Conservation (phyloP, 2,888 invertebrate species). For the Chalcis sispes region DNA sequence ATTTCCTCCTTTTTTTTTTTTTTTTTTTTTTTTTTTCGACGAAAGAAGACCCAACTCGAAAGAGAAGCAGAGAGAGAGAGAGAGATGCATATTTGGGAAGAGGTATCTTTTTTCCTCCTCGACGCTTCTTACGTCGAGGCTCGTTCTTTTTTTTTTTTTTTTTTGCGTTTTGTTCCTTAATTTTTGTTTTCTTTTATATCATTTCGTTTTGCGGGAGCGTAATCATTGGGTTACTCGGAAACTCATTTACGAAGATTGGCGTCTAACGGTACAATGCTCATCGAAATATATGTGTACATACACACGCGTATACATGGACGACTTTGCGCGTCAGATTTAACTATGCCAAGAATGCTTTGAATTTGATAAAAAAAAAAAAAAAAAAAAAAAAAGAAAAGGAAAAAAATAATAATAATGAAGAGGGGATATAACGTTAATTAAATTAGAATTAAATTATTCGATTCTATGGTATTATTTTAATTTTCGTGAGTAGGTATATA, state of each 20-base stretch:
- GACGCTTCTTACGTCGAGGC: too few species aligned
- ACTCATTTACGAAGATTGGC: constrained; percentile 44
- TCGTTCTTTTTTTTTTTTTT: too few species aligned
- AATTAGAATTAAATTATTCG: too few species aligned
- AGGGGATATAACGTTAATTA: too few species aligned
- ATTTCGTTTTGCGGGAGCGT: constrained; percentile 17
- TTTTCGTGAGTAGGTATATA: too few species aligned
- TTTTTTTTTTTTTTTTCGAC: neutral
- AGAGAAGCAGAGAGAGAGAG: neutral
- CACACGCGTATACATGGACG: neutral
- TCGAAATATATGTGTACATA: constrained; percentile 24
- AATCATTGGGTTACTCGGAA: constrained; percentile 40
- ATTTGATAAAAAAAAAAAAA: too few species aligned
- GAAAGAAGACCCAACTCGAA: neutral
- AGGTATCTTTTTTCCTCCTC: too few species aligned
- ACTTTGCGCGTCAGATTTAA: neutral
- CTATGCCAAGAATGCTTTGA: neutral
- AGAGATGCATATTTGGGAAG: neutral
- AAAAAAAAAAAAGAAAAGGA: constrained; percentile 1
- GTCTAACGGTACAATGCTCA: constrained; percentile 29
- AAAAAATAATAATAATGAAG: too few species aligned
- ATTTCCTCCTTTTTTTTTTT: neutral
- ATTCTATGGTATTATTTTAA: too few species aligned
- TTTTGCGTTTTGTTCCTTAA: too few species aligned
- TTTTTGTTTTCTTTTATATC: neutral